phyloP scores from a whole-genome alignment of 1,140 invertebrate genomes.

The Sipha flava region DNA sequence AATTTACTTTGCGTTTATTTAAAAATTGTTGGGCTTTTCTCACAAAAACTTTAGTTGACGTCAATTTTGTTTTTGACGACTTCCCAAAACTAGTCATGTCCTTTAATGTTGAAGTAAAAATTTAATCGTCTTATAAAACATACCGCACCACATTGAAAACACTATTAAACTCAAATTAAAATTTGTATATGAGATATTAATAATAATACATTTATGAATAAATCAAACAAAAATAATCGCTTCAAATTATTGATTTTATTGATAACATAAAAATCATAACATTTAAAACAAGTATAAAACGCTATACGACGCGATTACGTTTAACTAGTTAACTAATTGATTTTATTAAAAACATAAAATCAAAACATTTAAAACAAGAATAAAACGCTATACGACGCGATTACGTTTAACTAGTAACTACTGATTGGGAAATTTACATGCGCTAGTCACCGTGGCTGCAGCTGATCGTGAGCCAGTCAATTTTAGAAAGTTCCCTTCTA shows the following conservation, averaged over 20 bases:
- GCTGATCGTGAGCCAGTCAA: not conserved
- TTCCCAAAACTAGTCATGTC: conserved; percentile 17
- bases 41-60: conserved; percentile 5
- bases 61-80: conserved; percentile 12
- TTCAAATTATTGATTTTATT: too few relatives aligned
- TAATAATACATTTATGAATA: too few relatives aligned
- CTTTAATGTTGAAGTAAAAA: not conserved
- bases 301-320: not conserved
- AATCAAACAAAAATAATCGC: too few relatives aligned
- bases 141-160: not conserved
- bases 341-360: not conserved
- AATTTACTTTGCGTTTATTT: conserved; percentile 18
- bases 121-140: not conserved
- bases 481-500: conserved; percentile 24
- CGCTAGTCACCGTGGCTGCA: not conserved
- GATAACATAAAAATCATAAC: not conserved
- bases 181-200: too few relatives aligned
- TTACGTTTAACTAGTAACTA: conserved; percentile 1
- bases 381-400: not conserved
- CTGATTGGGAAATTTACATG: conserved; percentile 2
- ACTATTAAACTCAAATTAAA: not conserved
- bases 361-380: not conserved
- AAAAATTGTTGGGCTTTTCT: not conserved
- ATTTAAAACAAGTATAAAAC: not conserved
- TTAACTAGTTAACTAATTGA: too few relatives aligned